Conservation (phyloP, 2,888 invertebrate genomes). For the Dinocampus coccinellae region DNA sequence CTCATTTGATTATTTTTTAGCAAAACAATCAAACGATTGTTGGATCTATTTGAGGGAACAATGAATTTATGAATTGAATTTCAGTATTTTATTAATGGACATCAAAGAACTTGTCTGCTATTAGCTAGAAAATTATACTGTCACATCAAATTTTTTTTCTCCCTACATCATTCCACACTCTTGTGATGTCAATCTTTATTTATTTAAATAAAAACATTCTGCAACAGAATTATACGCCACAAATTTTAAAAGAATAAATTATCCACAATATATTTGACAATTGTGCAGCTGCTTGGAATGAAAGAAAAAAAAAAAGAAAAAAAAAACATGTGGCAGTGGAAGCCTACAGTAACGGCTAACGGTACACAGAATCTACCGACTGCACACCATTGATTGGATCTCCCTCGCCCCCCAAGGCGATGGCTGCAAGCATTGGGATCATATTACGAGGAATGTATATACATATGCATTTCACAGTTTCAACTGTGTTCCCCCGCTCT, state of each 20-base stretch:
- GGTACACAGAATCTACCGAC: constrained; percentile 11
- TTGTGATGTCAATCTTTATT: not conserved
- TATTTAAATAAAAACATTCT: not conserved
- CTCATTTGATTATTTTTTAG: constrained; percentile 48
- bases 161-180: not conserved
- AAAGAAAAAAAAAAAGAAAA: not conserved
- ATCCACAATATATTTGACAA: not conserved
- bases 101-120: not conserved
- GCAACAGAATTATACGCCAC: not conserved
- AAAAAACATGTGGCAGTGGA: constrained; percentile 7
- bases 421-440: constrained; percentile 7
- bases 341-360: constrained; percentile 15
- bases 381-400: constrained; percentile 3
- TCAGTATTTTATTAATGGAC: not conserved
- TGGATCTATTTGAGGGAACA: constrained; percentile 63
- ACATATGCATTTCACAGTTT: constrained; percentile 15
- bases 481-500: constrained; percentile 8
- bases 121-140: not conserved
- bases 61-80: constrained; percentile 57
- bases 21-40: constrained; percentile 65
- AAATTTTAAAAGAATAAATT: not conserved
- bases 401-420: constrained; percentile 12
- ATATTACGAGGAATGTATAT: constrained; percentile 3
- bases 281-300: not conserved
- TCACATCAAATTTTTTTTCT: not conserved